Evolutionary conservation across 2,888 invertebrate genomes (phyloP).

Genomic region (Meta bourneti): DNA sequence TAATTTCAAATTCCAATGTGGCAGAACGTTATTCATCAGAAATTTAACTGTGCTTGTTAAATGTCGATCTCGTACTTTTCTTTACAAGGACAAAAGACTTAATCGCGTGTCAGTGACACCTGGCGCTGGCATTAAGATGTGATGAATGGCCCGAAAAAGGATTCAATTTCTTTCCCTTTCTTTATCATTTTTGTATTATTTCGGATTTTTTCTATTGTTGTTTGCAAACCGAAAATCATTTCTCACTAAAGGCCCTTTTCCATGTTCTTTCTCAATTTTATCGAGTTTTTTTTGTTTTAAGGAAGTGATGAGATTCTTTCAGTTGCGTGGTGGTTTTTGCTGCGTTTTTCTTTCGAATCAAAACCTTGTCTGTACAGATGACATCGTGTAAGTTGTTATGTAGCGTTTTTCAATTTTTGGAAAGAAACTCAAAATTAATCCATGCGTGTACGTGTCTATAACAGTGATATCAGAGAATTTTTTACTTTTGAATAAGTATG

Average conservation of each 20-base stretch:
- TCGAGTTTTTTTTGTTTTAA: background rate
- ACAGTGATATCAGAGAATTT: too few species aligned
- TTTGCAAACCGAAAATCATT: conserved; percentile 35
- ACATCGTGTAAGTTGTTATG: too few species aligned
- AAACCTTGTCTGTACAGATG: too few species aligned
- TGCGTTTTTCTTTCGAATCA: background rate
- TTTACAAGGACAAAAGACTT: conserved; percentile 13
- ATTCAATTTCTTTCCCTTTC: conserved; percentile 43
- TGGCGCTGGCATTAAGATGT: conserved; percentile 68
- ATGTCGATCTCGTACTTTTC: conserved; percentile 52
- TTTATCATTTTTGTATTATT: conserved; percentile 18
- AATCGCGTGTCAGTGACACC: conserved; percentile 67
- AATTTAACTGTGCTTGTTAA: conserved; percentile 69
- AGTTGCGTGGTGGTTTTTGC: background rate
- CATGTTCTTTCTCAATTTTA: background rate
- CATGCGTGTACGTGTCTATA: too few species aligned
- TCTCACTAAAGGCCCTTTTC: conserved; percentile 5
- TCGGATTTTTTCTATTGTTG: conserved; percentile 29
- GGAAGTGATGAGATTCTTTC: background rate
- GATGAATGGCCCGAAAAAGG: conserved; percentile 48
- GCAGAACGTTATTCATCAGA: conserved; percentile 46
- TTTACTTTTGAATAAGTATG: too few species aligned
- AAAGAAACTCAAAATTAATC: too few species aligned
- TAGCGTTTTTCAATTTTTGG: too few species aligned
- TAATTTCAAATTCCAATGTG: conserved; percentile 39